Evolutionary conservation across 2,888 invertebrate genomes (phyloP), one percentile per base, ranked within the genome.

Genomic region (Coelinius sp.): DNA sequence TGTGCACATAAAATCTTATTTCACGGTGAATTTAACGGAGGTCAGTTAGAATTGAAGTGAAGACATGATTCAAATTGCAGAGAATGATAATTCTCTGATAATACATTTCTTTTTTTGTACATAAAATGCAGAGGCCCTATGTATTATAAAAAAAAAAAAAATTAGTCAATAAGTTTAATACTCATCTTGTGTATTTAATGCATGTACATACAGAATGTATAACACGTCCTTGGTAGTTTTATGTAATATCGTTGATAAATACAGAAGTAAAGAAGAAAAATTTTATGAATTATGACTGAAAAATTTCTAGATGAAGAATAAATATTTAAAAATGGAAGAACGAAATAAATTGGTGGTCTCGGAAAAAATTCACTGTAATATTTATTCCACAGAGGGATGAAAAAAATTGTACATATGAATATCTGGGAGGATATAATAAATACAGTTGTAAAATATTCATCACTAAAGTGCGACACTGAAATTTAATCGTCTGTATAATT

Each of bases 401-500:
- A 35, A 66, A 25, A 46, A 25, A 24, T 35, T 68, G 71, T 75
- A 75, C 44, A 76, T 75, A 76, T 72, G 56, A 59, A 44, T 71
- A 71, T 46, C 76, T 70, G 71, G 64, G 75, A 66, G 31, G 41
- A 44, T 53, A 44, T 70, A 72, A 59, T 53, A 53, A 68, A 66
- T 52, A 68, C 56, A 63, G 67, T 73, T 80, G 78, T 81, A 82
- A 74, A 77, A 80, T 80, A 79, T 76, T 77, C 76, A 75, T 71
- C 69, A 76, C 73, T 75, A 78, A 75, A 74, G 52, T 68, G 75
- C 73, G 71, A 65, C 76, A 73, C 63, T 75, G 76, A 63, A n/a
- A 78, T 75, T 71, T 85, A 85, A 82, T 85, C 85, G 83, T 86
- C 86, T 86, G 84, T 85, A 85, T 86, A 85, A 86, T 85, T 84